Conservation (phyloP, 2,888 invertebrate genomes). For the Ormia ochracea region DNA sequence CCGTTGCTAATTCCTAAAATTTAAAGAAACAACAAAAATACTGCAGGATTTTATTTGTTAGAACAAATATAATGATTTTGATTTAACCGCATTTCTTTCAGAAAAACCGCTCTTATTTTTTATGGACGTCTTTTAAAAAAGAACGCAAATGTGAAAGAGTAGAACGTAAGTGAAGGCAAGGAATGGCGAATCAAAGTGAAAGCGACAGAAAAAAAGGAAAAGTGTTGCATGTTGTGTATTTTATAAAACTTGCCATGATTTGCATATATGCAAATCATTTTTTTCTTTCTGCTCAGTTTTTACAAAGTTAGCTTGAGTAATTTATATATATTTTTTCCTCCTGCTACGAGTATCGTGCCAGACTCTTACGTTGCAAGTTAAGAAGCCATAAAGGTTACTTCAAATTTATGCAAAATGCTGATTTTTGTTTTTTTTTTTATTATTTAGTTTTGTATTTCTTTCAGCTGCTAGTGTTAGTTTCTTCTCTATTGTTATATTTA, state of each 20-base stretch:
- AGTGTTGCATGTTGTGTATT: conserved; percentile 55
- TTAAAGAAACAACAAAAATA: conserved; percentile 30
- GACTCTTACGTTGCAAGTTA: conserved; percentile 46
- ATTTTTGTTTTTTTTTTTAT: conserved; percentile 45
- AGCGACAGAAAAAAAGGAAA: conserved; percentile 31
- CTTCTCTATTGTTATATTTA: conserved; percentile 23
- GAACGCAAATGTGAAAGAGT: not conserved
- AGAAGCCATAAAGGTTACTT: conserved; percentile 60
- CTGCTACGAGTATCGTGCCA: conserved; percentile 15
- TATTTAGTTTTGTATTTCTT: conserved; percentile 25
- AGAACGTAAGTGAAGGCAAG: not conserved
- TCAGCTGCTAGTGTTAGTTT: conserved; percentile 4
- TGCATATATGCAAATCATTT: conserved; percentile 58
- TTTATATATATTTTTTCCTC: not conserved
- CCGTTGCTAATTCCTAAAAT: conserved; percentile 34
- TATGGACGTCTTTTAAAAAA: not conserved
- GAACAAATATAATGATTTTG: conserved; percentile 17
- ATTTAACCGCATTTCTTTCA: conserved; percentile 1
- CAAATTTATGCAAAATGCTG: conserved; percentile 58
- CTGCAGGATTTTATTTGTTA: not conserved
- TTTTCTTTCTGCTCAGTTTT: not conserved
- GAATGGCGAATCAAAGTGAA: not conserved
- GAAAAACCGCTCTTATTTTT: not conserved
- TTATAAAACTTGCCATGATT: conserved; percentile 39
- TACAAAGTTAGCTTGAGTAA: conserved; percentile 28